These are phyloP conservation scores for Crotalus viridis DNA, from an alignment of 2,113 vertebrate species.

Conservation along the genomic window DNA sequence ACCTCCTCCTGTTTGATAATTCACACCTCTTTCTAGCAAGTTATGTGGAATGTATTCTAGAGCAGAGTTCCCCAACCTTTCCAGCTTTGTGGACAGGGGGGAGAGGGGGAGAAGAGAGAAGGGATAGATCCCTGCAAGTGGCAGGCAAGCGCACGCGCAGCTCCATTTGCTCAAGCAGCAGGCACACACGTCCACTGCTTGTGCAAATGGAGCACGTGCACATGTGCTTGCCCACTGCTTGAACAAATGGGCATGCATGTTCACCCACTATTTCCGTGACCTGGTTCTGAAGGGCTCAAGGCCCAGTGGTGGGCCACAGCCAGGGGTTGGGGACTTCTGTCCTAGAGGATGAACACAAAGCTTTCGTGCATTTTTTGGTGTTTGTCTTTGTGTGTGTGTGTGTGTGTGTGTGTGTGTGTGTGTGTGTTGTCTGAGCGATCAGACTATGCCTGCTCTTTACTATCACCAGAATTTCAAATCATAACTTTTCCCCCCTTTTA, in stretches of 20 bases:
- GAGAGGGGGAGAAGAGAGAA: not conserved
- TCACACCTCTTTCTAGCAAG: not conserved
- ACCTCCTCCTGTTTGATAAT: not conserved
- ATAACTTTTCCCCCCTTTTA: not conserved
- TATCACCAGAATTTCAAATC: not conserved
- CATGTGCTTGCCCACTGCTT: not conserved
- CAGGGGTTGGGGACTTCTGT: not conserved
- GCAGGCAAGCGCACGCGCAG: not conserved
- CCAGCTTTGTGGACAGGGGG: accelerated
- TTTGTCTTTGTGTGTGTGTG: not conserved
- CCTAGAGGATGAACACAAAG: not conserved
- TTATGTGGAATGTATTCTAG: not conserved
- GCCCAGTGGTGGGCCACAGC: not conserved
- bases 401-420: too few species aligned
- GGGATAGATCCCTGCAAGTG: not conserved
- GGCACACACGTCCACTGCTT: too few species aligned
- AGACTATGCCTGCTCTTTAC: not conserved
- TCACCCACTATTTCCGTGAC: not conserved
- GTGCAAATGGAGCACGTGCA: not conserved
- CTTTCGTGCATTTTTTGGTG: not conserved
- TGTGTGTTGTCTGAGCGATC: not conserved
- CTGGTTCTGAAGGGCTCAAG: not conserved
- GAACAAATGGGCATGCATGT: not conserved
- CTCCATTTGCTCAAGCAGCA: not conserved
- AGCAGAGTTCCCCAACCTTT: not conserved